Conservation (phyloP, 2,888 invertebrate species). For the Rhopalosiphum nymphaeae region DNA sequence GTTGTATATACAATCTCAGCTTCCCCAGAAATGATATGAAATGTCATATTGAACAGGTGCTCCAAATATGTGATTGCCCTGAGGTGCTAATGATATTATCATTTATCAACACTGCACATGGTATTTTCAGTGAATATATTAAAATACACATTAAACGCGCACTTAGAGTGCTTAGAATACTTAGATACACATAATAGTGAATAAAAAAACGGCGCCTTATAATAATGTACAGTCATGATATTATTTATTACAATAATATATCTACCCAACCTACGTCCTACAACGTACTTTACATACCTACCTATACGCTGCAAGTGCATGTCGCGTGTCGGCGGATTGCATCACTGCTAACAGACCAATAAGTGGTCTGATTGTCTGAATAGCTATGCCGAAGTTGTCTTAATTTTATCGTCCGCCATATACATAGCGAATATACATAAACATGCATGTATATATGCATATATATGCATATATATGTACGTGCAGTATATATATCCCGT, state of each 20-base stretch:
- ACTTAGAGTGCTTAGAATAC: no score
- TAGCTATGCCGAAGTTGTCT: not conserved
- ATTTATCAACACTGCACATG: not conserved
- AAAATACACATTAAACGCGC: no score
- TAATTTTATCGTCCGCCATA: not conserved
- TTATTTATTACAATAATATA: not conserved
- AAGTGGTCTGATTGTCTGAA: not conserved
- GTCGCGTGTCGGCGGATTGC: not conserved
- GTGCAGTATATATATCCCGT: no score
- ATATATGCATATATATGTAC: no score
- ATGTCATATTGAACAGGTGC: not conserved
- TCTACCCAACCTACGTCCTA: not conserved
- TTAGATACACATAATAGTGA: no score
- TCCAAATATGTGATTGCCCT: not conserved
- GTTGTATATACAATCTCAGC: not conserved
- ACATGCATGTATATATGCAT: no score
- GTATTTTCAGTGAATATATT: not conserved
- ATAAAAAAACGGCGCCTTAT: not conserved
- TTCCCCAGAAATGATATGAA: not conserved
- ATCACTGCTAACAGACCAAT: not conserved
- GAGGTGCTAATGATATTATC: not conserved
- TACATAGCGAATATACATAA: no score
- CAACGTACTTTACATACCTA: not conserved
- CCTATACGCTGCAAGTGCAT: not conserved
- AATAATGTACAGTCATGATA: not conserved